Percentiles rank a stretch among this genome's conserved stretches.
These are phyloP conservation scores for Chaetodon trifasciatus DNA, from an alignment of 2,797 vertebrate species.

Conservation along the genomic window DNA sequence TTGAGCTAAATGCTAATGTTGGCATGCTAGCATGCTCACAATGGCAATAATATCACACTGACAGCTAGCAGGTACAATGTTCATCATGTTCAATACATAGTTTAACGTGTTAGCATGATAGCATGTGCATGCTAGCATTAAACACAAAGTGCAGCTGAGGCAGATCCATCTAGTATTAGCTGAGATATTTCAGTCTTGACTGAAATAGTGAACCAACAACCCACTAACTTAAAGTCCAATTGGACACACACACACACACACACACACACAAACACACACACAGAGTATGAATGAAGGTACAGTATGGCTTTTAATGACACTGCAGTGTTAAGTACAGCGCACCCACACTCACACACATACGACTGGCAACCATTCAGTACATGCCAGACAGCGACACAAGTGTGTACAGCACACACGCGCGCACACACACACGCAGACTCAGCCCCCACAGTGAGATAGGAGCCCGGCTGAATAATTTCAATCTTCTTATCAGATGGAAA, in stretches of 20 bases:
- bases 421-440: constrained; percentile 28
- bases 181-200: too few relatives aligned
- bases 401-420: neutral
- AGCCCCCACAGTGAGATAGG: constrained; percentile 41
- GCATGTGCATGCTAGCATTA: too few relatives aligned
- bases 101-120: neutral
- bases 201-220: too few relatives aligned
- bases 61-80: neutral
- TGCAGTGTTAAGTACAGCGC: neutral
- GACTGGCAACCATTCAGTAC: too few relatives aligned
- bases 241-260: neutral
- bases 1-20: too few relatives aligned
- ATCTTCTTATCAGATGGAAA: constrained; percentile 79
- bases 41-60: too few relatives aligned
- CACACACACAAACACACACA: neutral
- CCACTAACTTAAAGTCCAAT: neutral
- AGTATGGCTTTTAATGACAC: constrained; percentile 1
- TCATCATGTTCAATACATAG: neutral
- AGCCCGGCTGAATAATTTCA: constrained; percentile 72
- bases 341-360: too few relatives aligned
- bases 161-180: neutral
- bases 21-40: too few relatives aligned
- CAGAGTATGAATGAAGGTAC: neutral
- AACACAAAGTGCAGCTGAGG: too few relatives aligned
- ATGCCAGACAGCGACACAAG: too few relatives aligned